Conservation (phyloP, 2,888 invertebrate species). For the Synanthedon myopaeformis region DNA sequence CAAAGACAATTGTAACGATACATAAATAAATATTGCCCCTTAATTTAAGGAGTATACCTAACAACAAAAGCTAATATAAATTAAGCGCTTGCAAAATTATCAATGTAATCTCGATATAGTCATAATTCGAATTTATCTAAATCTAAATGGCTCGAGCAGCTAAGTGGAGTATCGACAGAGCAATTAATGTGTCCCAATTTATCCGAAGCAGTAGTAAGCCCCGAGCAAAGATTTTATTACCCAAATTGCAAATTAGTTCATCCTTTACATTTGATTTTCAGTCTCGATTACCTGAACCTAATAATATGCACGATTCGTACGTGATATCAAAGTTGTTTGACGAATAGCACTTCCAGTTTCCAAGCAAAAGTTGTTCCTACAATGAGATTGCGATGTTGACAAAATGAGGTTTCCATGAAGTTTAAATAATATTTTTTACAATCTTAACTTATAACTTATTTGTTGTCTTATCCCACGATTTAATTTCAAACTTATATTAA, state of each 20-base stretch:
- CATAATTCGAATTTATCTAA: slow-evolving; percentile 42
- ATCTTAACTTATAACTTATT: slow-evolving; percentile 1
- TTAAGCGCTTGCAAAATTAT: neutral
- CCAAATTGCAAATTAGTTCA: slow-evolving; percentile 51
- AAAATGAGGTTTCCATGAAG: slow-evolving; percentile 22
- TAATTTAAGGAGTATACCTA: neutral
- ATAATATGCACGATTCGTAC: slow-evolving; percentile 28
- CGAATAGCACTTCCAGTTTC: slow-evolving; percentile 32
- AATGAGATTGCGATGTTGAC: slow-evolving; percentile 22
- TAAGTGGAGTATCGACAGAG: slow-evolving; percentile 37
- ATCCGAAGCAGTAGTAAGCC: slow-evolving; percentile 35
- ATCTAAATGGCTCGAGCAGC: slow-evolving; percentile 53
- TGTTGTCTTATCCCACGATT: too few species aligned
- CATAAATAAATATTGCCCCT: too few species aligned
- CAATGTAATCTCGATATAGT: slow-evolving; percentile 14
- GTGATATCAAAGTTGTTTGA: slow-evolving; percentile 28
- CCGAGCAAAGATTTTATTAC: slow-evolving; percentile 51
- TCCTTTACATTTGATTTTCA: slow-evolving; percentile 35
- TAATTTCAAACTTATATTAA: too few species aligned
- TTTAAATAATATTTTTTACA: slow-evolving; percentile 29
- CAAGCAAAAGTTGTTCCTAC: slow-evolving; percentile 23
- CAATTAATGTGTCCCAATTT: slow-evolving; percentile 47
- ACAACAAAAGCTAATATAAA: neutral
- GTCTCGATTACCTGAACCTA: slow-evolving; percentile 36
- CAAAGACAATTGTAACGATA: too few species aligned